Conservation (phyloP, 2,113 vertebrate genomes). For the Lontra canadensis region DNA sequence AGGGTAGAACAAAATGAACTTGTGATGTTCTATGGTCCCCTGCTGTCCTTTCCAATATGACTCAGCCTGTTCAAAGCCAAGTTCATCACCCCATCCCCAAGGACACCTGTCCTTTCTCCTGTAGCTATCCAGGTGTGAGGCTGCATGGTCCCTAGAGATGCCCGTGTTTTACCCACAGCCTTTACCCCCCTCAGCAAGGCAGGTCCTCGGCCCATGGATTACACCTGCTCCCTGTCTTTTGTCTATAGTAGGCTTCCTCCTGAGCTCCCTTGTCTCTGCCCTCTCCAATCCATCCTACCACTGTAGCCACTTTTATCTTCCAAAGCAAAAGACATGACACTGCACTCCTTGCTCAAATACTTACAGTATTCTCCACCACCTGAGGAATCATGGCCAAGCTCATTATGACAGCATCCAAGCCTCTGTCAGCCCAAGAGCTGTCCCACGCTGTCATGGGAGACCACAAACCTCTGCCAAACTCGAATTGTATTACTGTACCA, state of each 20-base stretch:
- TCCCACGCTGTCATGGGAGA: neutral
- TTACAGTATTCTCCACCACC: no score
- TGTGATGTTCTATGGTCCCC: neutral
- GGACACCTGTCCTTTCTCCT: neutral
- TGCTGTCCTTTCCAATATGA: neutral
- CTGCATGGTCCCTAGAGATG: accelerated
- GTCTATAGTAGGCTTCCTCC: neutral
- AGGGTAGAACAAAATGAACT: constrained; percentile 86
- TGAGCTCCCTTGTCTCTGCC: neutral
- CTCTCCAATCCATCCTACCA: accelerated
- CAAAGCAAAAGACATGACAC: neutral
- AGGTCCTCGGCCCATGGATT: neutral
- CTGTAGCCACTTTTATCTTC: neutral
- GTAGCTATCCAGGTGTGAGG: neutral
- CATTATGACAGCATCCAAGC: neutral
- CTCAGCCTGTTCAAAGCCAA: neutral
- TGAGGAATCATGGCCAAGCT: neutral
- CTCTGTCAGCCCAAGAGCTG: neutral
- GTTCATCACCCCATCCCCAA: neutral
- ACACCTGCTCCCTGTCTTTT: neutral
- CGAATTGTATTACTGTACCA: neutral
- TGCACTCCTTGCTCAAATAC: neutral
- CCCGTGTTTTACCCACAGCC: no score
- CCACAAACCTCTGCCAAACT: neutral
- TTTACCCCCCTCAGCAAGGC: neutral